Evolutionary conservation across 2,888 invertebrate species (phyloP).

Genomic region (Mythimna ferrago): DNA sequence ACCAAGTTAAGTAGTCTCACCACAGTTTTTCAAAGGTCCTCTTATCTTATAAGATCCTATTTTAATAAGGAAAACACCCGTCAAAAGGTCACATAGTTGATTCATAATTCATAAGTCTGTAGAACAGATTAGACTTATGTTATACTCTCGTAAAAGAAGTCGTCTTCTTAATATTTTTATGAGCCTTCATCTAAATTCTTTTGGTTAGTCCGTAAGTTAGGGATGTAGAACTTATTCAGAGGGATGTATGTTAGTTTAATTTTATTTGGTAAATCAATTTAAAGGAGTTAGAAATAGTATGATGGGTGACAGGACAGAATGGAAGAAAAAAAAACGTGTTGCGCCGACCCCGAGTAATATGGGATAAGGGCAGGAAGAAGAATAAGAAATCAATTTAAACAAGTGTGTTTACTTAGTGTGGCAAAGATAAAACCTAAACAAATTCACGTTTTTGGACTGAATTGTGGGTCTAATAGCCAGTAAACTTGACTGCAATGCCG

Average conservation of each 20-base stretch:
- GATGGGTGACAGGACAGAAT: no score
- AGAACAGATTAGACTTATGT: constrained; percentile 49
- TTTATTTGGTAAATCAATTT: not conserved
- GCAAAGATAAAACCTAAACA: not conserved
- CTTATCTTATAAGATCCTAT: constrained; percentile 34
- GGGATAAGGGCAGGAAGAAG: no score
- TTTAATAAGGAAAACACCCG: constrained; percentile 37
- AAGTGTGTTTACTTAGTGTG: not conserved
- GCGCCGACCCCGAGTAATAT: no score
- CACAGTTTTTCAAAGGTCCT: constrained; percentile 25
- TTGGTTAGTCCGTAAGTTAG: not conserved
- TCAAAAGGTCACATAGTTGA: constrained; percentile 41
- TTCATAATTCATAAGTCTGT: constrained; percentile 59
- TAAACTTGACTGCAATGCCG: no score
- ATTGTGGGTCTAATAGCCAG: no score
- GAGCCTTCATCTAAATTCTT: constrained; percentile 5
- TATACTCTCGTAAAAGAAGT: constrained; percentile 32
- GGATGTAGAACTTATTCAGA: not conserved
- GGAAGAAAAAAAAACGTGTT: no score
- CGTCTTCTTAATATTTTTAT: constrained; percentile 29
- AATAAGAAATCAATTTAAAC: no score
- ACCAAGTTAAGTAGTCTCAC: constrained; percentile 29
- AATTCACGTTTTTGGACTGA: no score
- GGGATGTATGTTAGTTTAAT: not conserved
- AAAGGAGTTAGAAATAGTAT: no score